A percentile compares a stretch with the other conserved stretches of the same genome.
phyloP scores from a whole-genome alignment of 1,140 invertebrate species.

The Sinella curviseta region DNA sequence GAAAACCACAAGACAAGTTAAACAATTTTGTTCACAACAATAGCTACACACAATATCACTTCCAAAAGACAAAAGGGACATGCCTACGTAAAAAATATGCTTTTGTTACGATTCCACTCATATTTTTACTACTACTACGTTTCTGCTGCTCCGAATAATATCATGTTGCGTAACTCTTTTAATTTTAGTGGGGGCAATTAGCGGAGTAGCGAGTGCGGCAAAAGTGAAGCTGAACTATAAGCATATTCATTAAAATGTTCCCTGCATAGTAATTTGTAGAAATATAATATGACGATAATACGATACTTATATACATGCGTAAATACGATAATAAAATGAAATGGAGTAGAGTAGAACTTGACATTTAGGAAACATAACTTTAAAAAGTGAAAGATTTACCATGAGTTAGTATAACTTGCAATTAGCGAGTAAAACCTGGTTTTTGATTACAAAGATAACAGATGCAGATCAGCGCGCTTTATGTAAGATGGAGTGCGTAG shows the following conservation, averaged over 20 bases:
- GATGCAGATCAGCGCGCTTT: slow-evolving; percentile 4
- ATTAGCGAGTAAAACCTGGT: slow-evolving; percentile 4
- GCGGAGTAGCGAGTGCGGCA: not conserved
- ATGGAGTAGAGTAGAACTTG: not conserved
- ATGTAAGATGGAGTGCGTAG: too few relatives aligned
- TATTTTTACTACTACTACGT: not conserved
- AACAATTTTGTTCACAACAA: too few relatives aligned
- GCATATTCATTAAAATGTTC: not conserved
- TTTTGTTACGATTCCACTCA: too few relatives aligned
- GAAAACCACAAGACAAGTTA: too few relatives aligned
- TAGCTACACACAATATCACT: too few relatives aligned
- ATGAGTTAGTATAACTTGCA: slow-evolving; percentile 16
- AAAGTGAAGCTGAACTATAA: not conserved
- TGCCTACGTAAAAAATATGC: too few relatives aligned
- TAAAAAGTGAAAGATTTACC: not conserved
- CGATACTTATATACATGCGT: not conserved
- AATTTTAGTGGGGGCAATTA: not conserved
- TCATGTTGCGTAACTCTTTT: not conserved
- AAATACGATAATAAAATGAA: not conserved
- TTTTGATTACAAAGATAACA: slow-evolving; percentile 21
- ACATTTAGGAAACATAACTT: slow-evolving; percentile 25
- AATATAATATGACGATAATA: not conserved
- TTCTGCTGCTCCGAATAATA: not conserved
- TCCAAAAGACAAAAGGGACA: too few relatives aligned
- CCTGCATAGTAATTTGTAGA: not conserved